Evolutionary conservation across 2,113 vertebrate genomes (phyloP), one percentile per base, ranked within the genome.

Genomic region (Scatophagus argus): DNA sequence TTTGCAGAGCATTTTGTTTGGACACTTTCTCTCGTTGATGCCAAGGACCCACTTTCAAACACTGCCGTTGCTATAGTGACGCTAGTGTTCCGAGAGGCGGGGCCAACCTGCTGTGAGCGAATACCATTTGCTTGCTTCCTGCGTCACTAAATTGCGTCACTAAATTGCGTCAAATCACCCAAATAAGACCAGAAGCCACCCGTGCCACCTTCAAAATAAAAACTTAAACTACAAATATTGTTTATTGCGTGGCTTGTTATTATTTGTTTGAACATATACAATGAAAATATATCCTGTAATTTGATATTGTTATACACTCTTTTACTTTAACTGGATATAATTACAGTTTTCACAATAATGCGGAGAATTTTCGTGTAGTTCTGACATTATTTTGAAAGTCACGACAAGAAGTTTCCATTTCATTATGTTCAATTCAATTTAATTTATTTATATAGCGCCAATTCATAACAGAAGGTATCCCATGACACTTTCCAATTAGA

Each of bases 1-100:
- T 56, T 52, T 46, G 58, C 21, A 3, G 43, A 7, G 9, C 17
- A 16, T 29, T 64, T 62, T 6, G 0, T 39, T 68, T 41, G 0
- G 8, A 61, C 21, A 2, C 38, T 0, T 71, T 23, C 11, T 49
- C 9, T 21, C 14, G 16, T 58, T 36, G 29, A 4, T 25, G 1
- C 3, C 4, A 2, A 7, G 12, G 39, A 55, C 6, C 17, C 29
- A 2, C 32, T 36, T 1, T 29, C 65, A 85, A 89, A 88, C 88
- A 80, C 44, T 27, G 31, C 0, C 3, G 91, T 92, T 88, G 44
- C 81, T 69, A 87, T 82, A 21, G 89, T 8, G 52, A 88, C 66
- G 2, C 8, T 0, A 0, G 7, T 0, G 46, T 13, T 27, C 3
- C 44, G 6, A 36, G 5, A 43, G 88, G 89, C 34, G 74, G 83